These are phyloP conservation scores for Stramonita haemastoma DNA, from an alignment of 2,888 invertebrate genomes.

Conservation along the genomic window DNA sequence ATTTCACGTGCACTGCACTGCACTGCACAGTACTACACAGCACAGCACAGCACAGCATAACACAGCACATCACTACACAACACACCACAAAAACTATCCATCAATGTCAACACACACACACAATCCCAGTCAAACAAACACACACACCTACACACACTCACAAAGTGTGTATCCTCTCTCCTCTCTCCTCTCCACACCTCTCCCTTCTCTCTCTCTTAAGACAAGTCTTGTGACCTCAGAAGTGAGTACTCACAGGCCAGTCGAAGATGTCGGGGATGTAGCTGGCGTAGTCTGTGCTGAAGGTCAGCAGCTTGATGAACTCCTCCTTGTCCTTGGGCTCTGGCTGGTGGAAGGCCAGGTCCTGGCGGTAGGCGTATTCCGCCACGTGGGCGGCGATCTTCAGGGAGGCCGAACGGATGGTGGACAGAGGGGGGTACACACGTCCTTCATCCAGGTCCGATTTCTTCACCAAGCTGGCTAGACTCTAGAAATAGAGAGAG, in stretches of 20 bases:
- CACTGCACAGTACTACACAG: too few species aligned
- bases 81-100: too few species aligned
- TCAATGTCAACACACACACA: too few species aligned
- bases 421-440: slow-evolving; percentile 91
- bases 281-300: slow-evolving; percentile 77
- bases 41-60: too few species aligned
- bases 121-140: too few species aligned
- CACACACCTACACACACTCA: too few species aligned
- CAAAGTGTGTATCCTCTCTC: background rate
- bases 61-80: too few species aligned
- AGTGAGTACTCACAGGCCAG: slow-evolving; percentile 70
- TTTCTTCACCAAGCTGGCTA: slow-evolving; percentile 88
- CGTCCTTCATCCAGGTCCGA: slow-evolving; percentile 89
- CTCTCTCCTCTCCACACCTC: too few species aligned
- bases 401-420: slow-evolving; percentile 90
- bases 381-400: slow-evolving; percentile 89
- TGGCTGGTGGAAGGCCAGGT: slow-evolving; percentile 79
- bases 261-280: slow-evolving; percentile 77
- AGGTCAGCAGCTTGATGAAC: slow-evolving; percentile 74
- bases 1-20: too few species aligned
- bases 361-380: slow-evolving; percentile 86
- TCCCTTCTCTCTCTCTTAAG: background rate
- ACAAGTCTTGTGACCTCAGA: background rate
- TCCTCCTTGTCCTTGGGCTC: slow-evolving; percentile 79
- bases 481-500: slow-evolving; percentile 69